Evolutionary conservation across 2,797 vertebrate genomes (phyloP).

Genomic region (Lycodopsis pacificus): DNA sequence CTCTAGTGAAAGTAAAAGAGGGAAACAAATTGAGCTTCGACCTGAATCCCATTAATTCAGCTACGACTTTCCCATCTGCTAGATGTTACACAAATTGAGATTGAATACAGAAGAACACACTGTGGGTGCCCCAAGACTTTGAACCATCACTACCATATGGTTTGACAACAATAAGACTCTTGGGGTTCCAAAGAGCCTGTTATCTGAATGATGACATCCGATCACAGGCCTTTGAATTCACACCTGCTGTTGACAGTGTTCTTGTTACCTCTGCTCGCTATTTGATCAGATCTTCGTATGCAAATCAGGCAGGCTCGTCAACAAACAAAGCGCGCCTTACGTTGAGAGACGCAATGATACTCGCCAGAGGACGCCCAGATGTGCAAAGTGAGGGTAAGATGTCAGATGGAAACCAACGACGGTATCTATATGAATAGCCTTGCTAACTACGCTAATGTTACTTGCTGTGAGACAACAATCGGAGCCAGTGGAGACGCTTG

Average conservation of each 20-base stretch:
- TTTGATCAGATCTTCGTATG: background rate
- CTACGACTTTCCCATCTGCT: background rate
- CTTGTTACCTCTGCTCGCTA: background rate
- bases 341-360: background rate
- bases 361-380: background rate
- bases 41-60: constrained; percentile 27
- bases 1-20: constrained; percentile 9
- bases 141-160: constrained; percentile 39
- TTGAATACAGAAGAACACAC: constrained; percentile 11
- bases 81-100: constrained; percentile 14
- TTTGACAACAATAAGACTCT: constrained; percentile 18
- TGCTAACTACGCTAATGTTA: background rate
- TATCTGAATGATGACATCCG: background rate
- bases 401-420: background rate
- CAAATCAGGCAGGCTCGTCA: background rate
- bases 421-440: background rate
- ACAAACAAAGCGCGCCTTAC: background rate
- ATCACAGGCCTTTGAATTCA: background rate
- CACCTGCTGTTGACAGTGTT: background rate
- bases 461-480: background rate
- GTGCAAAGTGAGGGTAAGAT: background rate
- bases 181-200: background rate
- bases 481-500: background rate
- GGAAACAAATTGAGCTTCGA: constrained; percentile 5
- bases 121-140: constrained; percentile 15